Evolutionary conservation across 2,797 vertebrate genomes (phyloP).

Genomic region (Zalophus californianus): DNA sequence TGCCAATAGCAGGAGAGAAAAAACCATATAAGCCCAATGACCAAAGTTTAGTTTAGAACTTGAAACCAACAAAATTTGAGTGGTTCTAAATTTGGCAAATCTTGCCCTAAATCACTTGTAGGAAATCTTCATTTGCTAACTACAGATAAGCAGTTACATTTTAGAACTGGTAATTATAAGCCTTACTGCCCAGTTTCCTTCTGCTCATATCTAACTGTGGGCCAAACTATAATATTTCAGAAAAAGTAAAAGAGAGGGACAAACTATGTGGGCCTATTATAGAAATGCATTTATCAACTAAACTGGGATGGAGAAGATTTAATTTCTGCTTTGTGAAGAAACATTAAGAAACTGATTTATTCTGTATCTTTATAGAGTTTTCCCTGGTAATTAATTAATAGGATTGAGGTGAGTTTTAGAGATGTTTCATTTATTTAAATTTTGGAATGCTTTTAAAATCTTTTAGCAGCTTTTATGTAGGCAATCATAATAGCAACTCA

Average conservation of each 20-base stretch:
- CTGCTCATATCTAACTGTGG: neutral
- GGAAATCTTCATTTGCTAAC: constrained; percentile 40
- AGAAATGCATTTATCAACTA: neutral
- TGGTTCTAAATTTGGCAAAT: constrained; percentile 52
- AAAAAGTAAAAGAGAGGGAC: neutral
- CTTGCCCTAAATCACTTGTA: neutral
- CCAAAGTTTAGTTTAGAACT: constrained; percentile 44
- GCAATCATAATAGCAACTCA: neutral
- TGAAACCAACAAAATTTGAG: constrained; percentile 52
- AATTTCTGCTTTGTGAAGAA: constrained; percentile 4
- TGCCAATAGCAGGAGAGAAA: constrained; percentile 41
- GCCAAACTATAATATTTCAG: neutral
- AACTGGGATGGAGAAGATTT: neutral
- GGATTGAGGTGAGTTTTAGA: neutral
- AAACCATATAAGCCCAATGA: constrained; percentile 26
- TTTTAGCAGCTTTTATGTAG: neutral
- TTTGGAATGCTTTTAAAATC: neutral
- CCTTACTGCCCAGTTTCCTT: neutral
- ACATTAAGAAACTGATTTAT: neutral
- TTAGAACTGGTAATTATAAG: neutral
- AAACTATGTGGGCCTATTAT: neutral
- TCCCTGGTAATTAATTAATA: neutral
- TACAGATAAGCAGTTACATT: constrained; percentile 34
- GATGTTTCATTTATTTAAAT: constrained; percentile 16
- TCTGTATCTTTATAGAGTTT: neutral